Conservation (phyloP, 2,113 vertebrate species). For the Globicephala melas region DNA sequence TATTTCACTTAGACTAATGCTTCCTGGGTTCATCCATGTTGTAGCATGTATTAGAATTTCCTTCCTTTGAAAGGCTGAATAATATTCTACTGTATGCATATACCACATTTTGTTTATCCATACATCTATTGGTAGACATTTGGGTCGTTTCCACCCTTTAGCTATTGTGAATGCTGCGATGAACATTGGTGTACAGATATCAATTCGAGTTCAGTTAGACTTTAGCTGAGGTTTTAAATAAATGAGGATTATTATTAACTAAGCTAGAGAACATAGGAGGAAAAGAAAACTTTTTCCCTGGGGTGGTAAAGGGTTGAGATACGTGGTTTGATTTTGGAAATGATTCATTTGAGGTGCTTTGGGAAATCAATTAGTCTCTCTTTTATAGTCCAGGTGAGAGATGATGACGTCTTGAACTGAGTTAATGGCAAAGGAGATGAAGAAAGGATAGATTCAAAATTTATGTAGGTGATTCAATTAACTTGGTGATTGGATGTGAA, state of each 20-base stretch:
- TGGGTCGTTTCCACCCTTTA: not conserved
- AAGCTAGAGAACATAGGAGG: not conserved
- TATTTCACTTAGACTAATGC: not conserved
- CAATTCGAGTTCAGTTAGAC: not conserved
- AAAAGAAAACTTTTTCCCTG: not conserved
- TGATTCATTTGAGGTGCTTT: not conserved
- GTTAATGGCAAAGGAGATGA: not conserved
- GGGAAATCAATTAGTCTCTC: not conserved
- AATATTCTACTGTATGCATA: not conserved
- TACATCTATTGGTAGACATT: not conserved
- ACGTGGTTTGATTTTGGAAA: not conserved
- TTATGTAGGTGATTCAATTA: not conserved
- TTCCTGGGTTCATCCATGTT: not conserved
- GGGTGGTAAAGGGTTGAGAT: not conserved
- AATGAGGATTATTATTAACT: not conserved
- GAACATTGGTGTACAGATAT: not conserved
- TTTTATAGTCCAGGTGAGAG: not conserved
- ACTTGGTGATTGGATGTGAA: not conserved
- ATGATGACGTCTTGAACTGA: not conserved
- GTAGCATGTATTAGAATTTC: not conserved
- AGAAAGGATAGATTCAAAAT: not conserved
- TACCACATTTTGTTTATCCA: not conserved
- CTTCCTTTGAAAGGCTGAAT: not conserved
- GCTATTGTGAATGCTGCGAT: not conserved
- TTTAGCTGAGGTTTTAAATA: not conserved